phyloP scores from a whole-genome alignment of 2,797 vertebrate species.

The Poecilia picta region DNA sequence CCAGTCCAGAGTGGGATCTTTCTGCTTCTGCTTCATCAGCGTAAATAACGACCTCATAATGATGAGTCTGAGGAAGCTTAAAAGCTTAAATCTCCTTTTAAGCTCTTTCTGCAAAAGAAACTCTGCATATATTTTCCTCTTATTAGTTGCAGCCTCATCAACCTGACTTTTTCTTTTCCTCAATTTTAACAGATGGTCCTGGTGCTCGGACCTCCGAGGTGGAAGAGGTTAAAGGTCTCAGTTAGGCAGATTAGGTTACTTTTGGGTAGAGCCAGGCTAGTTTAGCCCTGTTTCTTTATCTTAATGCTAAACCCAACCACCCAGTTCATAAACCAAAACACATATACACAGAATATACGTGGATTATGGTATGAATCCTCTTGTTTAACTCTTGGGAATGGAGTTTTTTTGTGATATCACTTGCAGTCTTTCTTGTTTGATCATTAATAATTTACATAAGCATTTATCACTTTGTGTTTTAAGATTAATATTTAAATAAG shows the following conservation, averaged over 20 bases:
- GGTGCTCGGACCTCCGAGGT: conserved; percentile 9
- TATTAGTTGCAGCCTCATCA: not conserved
- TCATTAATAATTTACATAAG: conserved; percentile 10
- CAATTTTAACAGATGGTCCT: conserved; percentile 10
- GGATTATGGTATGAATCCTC: not conserved
- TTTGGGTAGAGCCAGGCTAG: conserved; percentile 1
- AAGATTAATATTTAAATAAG: conserved; percentile 20
- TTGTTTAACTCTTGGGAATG: conserved; percentile 3
- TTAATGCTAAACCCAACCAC: conserved; percentile 12
- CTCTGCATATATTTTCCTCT: conserved; percentile 1
- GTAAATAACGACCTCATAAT: conserved; percentile 15
- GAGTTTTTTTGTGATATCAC: not conserved
- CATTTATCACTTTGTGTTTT: conserved; percentile 6
- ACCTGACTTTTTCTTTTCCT: not conserved
- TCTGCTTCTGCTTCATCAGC: conserved; percentile 21
- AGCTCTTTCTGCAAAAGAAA: conserved; percentile 8
- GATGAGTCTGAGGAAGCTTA: conserved; percentile 13
- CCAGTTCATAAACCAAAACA: not conserved
- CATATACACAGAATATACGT: conserved; percentile 8
- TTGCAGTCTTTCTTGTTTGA: conserved; percentile 3
- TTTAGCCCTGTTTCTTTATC: conserved; percentile 18
- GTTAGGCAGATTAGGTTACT: conserved; percentile 4
- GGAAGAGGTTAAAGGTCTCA: conserved; percentile 22
- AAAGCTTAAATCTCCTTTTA: conserved; percentile 5
- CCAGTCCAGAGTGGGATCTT: not conserved